Percentiles rank a stretch among this genome's conserved stretches.
These are phyloP conservation scores for Stramonita haemastoma DNA, from an alignment of 2,888 invertebrate genomes.

Conservation along the genomic window DNA sequence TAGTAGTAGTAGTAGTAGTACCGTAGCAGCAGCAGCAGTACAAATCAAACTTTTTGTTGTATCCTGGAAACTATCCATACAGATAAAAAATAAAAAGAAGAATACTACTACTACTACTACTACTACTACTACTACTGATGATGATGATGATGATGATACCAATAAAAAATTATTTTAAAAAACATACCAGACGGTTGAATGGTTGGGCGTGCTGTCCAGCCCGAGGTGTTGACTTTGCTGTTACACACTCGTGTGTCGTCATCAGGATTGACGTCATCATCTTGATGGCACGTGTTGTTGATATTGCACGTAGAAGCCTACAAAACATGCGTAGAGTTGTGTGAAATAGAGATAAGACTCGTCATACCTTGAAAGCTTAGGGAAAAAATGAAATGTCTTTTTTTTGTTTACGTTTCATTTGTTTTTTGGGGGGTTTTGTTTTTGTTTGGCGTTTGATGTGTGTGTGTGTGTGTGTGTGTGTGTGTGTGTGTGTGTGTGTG, in stretches of 20 bases:
- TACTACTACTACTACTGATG: not conserved
- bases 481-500: not conserved
- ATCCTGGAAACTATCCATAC: not conserved
- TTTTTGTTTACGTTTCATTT: not conserved
- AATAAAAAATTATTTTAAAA: not conserved
- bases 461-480: constrained; percentile 20
- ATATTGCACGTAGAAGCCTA: constrained; percentile 17
- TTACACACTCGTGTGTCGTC: constrained; percentile 4
- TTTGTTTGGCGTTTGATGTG: not conserved
- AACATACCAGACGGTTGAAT: not conserved
- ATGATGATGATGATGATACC: not conserved
- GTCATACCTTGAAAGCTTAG: not conserved
- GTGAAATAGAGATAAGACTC: not conserved
- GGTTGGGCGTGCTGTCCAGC: not conserved
- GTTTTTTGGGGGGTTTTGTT: not conserved
- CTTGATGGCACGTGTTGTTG: constrained; percentile 26
- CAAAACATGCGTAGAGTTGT: not conserved
- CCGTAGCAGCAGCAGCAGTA: too few species aligned
- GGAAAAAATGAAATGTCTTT: not conserved
- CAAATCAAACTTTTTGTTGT: not conserved
- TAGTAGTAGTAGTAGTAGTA: not conserved
- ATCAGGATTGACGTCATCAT: constrained; percentile 22
- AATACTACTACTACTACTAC: not conserved
- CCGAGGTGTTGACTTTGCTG: not conserved
- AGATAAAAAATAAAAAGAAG: too few species aligned